phyloP scores from a whole-genome alignment of 2,888 invertebrate species.

The Harpagoxenus sublaevis region DNA sequence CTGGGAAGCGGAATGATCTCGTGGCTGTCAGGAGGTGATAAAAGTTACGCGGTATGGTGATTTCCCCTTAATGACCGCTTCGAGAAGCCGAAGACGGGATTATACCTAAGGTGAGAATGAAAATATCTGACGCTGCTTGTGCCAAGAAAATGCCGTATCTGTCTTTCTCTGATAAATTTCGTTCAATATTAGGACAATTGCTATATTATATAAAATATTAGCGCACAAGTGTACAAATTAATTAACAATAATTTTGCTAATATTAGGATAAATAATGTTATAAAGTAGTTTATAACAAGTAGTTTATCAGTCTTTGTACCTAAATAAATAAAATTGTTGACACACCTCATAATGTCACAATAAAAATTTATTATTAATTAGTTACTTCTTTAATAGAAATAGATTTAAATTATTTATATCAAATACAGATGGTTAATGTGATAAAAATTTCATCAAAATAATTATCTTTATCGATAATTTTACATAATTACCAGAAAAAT shows the following conservation, averaged over 20 bases:
- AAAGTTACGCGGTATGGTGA: constrained; percentile 51
- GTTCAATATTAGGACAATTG: not conserved
- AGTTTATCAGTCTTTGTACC: not conserved
- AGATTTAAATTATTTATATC: not conserved
- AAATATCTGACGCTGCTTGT: constrained; percentile 19
- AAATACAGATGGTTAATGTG: not conserved
- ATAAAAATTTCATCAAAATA: not conserved
- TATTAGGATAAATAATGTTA: not conserved
- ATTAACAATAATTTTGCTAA: not conserved
- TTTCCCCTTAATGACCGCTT: constrained; percentile 40
- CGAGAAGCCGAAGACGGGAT: not conserved
- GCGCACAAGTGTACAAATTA: not conserved
- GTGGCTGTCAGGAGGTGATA: constrained; percentile 58
- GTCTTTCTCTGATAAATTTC: constrained; percentile 27
- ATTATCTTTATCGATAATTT: not conserved
- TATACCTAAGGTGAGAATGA: constrained; percentile 38
- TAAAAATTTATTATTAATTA: constrained; percentile 4
- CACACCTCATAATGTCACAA: not conserved
- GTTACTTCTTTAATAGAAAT: not conserved
- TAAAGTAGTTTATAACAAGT: not conserved
- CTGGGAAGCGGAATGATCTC: constrained; percentile 58
- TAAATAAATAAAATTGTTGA: not conserved
- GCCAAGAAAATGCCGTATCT: constrained; percentile 2
- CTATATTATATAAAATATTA: not conserved
- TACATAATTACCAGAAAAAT: not conserved